Evolutionary conservation across 2,797 vertebrate species (phyloP), one percentile per base, ranked within the genome.

Genomic region (Chaetodon trifasciatus): DNA sequence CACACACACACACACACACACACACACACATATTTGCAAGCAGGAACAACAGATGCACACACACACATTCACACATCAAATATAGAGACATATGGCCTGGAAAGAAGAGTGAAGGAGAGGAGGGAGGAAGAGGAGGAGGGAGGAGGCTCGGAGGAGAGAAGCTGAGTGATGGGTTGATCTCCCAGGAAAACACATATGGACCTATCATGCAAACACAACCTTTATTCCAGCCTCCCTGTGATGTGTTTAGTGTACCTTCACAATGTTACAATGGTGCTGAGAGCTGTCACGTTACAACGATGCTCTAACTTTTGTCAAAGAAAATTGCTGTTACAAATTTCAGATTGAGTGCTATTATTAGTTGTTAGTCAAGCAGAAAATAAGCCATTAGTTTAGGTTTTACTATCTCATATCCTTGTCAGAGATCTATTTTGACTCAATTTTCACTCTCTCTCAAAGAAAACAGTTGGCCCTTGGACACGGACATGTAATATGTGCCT

Each of bases 61-160:
- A 37, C 53, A 62, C 57, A 73, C 70, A 50, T 70, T 66, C 77
- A 50, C 73, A 82, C 77, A 88, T 89, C 83, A 88, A 68, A 83
- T 76, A 81, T 24, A 9, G 69, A 88, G 67, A 86, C 76, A 88
- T 87, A 85, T 86, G 82, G 84, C 63, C 64, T 64, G 72, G 74
- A 81, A 85, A 79, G 49, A 79, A 64, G 76, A 82, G 86, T 60
- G 71, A 66, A 76, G 65, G 40, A 65, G 81, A 77, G 67, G 81
- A 74, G 75, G 81, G 71, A 77, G 50, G 50, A 49, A 70, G 60
- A 49, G 37, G 61, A 46, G 50, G 60, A 64, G 21, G 70, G 37
- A 46, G 42, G 37, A 52, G 40, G 52, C 35, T 57, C 9, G 0
- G 5, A 64, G 63, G 47, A 82, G 57, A 70, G 40, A 72, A 74